phyloP scores from a whole-genome alignment of 2,113 vertebrate genomes.

The Mus musculus region DNA sequence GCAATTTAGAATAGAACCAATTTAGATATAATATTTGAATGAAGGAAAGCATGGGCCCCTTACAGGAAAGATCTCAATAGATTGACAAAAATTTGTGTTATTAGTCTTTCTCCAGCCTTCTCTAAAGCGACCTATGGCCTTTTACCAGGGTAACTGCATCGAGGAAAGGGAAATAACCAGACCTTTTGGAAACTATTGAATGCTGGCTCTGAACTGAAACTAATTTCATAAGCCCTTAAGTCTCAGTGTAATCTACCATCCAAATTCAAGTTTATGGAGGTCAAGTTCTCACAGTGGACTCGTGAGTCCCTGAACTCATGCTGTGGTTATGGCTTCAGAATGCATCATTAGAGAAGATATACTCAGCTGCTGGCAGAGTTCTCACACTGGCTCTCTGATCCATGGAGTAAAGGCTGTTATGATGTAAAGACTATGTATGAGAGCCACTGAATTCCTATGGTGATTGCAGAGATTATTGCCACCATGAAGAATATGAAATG shows the following conservation, averaged over 20 bases:
- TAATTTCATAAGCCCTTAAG: constrained; percentile 17
- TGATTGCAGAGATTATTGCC: not conserved
- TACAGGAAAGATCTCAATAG: not conserved
- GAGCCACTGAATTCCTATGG: not conserved
- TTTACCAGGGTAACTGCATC: not conserved
- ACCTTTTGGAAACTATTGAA: not conserved
- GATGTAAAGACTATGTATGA: not conserved
- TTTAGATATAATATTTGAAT: not conserved
- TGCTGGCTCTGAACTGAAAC: not conserved
- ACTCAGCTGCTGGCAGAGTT: not conserved
- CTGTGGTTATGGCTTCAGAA: not conserved
- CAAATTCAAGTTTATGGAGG: not conserved
- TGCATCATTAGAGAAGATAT: constrained; percentile 4
- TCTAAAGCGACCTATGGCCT: not conserved
- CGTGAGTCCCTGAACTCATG: not conserved
- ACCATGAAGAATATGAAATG: not conserved
- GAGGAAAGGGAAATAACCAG: not conserved
- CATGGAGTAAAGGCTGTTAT: not conserved
- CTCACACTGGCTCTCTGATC: not conserved
- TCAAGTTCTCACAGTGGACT: constrained; percentile 13
- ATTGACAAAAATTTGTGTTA: not conserved
- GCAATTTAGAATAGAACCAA: not conserved
- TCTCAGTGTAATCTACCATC: not conserved
- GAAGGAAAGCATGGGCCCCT: not conserved
- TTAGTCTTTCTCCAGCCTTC: not conserved